phyloP scores from a whole-genome alignment of 2,888 invertebrate genomes.

The Tipula vernalis region DNA sequence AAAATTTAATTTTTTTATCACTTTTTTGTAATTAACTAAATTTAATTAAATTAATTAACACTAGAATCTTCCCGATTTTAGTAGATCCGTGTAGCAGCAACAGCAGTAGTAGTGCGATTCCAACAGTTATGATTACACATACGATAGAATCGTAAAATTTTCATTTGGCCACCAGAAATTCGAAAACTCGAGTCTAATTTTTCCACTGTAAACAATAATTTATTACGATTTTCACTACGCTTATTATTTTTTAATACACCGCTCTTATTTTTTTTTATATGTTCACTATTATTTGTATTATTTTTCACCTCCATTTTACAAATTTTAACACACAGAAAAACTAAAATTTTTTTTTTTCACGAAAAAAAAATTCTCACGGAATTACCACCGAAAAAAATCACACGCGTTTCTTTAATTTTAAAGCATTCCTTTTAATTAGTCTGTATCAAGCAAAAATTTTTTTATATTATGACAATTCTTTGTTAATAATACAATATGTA shows the following conservation, averaged over 20 bases:
- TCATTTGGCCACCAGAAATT: slow-evolving; percentile 9
- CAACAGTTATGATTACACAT: slow-evolving; percentile 9
- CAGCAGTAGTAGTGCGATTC: background rate
- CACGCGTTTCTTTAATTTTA: background rate
- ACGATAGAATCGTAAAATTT: slow-evolving; percentile 8
- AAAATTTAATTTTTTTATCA: slow-evolving; percentile 4
- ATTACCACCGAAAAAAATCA: background rate
- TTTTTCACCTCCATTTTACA: background rate
- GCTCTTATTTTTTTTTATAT: background rate
- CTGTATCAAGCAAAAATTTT: background rate
- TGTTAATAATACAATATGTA: background rate
- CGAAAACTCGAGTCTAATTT: background rate
- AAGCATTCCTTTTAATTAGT: background rate
- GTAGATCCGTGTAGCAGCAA: background rate
- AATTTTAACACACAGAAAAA: background rate
- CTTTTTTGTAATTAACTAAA: slow-evolving; percentile 5
- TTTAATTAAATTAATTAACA: background rate
- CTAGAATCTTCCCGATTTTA: background rate
- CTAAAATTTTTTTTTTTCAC: background rate
- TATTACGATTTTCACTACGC: background rate
- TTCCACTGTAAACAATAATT: slow-evolving; percentile 5
- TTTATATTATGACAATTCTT: background rate
- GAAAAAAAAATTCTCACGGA: background rate
- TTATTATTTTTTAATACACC: background rate
- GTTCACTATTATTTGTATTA: background rate